Evolutionary conservation across 2,113 vertebrate genomes (phyloP), one percentile per base, ranked within the genome.

Genomic region (Turdus rufiventris): DNA sequence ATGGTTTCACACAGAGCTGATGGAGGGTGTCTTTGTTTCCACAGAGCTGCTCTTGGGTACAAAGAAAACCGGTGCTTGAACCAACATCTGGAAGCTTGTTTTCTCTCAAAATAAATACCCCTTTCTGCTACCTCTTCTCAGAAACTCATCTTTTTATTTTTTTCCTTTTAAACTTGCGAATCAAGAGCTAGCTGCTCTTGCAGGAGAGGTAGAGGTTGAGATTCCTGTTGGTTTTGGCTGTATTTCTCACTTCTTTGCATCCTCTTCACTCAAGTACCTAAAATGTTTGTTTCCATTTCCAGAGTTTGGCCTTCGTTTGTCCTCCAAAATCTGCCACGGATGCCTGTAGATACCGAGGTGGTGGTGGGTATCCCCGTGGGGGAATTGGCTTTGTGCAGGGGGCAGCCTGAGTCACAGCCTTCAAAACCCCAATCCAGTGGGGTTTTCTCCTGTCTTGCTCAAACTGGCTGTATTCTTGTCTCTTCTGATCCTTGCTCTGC

Each of bases 41-140:
- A 6, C 79, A 80, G 57, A 94, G 71, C 89, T 89, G 84, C 63
- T 83, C 38, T 93, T 57, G 58, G 47, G 77, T 87, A 40, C 31
- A 10, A 36, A 72, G 80, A 89, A 82, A 83, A 70, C 62, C 53
- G 42, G 26, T 65, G 56, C 53, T 88, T 83, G 61, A 92, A 82
- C 51, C 61, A 73, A 28, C 84, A 78, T 79, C 53, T 79, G 91
- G 63, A 60, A 89, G 66, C 91, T 85, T 89, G 80, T 85, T 93
- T 93, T 91, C 83, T 95, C 70, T 90, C 80, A 47, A 94, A 84
- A 76, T 51, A 94, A 96, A 67, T 40, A 67, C 36, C 62, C 10
- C 36, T 9, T 95, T 89, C 62, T 76, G 85, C 62, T 60, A 76
- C 68, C 72, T 84, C 72, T 88, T 87, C 60, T 80, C 57, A 81